These are phyloP conservation scores for Hipparchia sbordonii DNA, from an alignment of 2,888 invertebrate species.

Conservation along the genomic window DNA sequence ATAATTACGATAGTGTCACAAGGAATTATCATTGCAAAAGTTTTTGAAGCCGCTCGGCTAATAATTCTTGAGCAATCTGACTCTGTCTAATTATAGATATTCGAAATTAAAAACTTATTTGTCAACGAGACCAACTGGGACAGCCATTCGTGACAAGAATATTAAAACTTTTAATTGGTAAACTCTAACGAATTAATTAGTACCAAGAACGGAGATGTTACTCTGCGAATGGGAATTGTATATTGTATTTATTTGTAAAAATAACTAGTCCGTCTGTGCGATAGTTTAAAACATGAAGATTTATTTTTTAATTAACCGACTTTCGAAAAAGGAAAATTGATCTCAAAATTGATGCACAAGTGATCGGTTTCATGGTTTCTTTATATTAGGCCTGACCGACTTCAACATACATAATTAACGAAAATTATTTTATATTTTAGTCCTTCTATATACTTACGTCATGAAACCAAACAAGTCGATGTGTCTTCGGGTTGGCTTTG, in stretches of 20 bases:
- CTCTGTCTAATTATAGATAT: slow-evolving; percentile 4
- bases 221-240: not conserved
- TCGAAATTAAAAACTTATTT: slow-evolving; percentile 1
- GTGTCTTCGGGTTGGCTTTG: slow-evolving; percentile 91
- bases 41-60: not conserved
- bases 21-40: not conserved
- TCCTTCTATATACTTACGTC: slow-evolving; percentile 76
- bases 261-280: not conserved
- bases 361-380: too few relatives aligned
- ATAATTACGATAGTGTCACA: slow-evolving; percentile 5
- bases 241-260: not conserved
- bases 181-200: slow-evolving; percentile 10
- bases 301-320: too few relatives aligned
- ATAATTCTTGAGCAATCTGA: not conserved
- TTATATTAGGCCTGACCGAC: too few relatives aligned
- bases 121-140: not conserved
- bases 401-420: too few relatives aligned
- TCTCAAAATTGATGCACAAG: too few relatives aligned
- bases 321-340: too few relatives aligned
- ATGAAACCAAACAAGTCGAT: slow-evolving; percentile 94
- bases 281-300: too few relatives aligned
- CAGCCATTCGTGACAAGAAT: not conserved
- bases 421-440: too few relatives aligned
- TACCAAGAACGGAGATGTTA: not conserved
- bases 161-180: slow-evolving; percentile 17